phyloP scores from a whole-genome alignment of 1,140 invertebrate species.

The Tetramorium parvispinum region DNA sequence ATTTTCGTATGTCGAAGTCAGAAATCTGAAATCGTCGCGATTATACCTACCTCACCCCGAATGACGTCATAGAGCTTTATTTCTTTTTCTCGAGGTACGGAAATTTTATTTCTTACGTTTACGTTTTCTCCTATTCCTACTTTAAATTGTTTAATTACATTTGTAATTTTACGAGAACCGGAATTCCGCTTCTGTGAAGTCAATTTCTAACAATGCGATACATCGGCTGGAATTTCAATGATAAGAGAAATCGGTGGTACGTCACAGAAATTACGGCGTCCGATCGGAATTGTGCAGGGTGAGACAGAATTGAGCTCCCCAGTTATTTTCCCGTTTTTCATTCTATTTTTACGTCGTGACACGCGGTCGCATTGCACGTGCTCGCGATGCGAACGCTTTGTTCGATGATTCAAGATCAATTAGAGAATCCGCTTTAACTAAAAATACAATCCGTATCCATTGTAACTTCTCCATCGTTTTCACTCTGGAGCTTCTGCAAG shows the following conservation, averaged over 20 bases:
- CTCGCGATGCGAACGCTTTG: background rate
- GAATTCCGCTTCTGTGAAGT: background rate
- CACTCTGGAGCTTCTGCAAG: background rate
- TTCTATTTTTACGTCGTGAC: conserved; percentile 55
- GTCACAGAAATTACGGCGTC: background rate
- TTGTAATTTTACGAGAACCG: background rate
- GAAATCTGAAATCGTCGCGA: background rate
- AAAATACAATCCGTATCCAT: conserved; percentile 40
- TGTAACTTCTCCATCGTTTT: background rate
- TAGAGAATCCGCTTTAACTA: conserved; percentile 20
- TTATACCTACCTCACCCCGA: background rate
- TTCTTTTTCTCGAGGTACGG: background rate
- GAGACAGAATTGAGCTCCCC: background rate
- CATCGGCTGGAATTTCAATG: background rate
- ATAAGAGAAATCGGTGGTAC: too few relatives aligned
- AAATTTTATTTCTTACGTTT: background rate
- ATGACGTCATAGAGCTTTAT: background rate
- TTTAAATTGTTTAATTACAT: conserved; percentile 1
- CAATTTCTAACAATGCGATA: background rate
- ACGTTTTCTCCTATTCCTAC: background rate
- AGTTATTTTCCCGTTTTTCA: conserved; percentile 6
- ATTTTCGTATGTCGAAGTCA: conserved; percentile 18
- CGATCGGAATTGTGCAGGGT: background rate
- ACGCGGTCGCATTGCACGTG: conserved; percentile 29
- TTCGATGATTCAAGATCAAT: conserved; percentile 60